A percentile compares a stretch with the other conserved stretches of the same genome.
These are phyloP conservation scores for Laothoe populi DNA, from an alignment of 2,888 invertebrate species.

Conservation along the genomic window DNA sequence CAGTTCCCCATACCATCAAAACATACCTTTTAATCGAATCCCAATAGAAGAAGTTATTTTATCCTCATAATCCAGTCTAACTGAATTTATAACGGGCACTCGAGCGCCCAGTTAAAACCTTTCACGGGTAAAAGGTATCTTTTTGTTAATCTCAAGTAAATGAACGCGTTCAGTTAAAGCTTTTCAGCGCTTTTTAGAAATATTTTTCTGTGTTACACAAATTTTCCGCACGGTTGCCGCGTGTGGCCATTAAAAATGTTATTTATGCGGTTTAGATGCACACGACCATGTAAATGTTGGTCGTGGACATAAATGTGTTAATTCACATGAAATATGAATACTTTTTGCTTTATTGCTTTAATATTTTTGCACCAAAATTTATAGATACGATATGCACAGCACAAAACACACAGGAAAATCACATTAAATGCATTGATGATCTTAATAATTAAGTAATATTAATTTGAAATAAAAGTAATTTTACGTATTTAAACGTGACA, in stretches of 20 bases:
- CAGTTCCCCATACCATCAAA: no score
- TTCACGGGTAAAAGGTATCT: constrained; percentile 22
- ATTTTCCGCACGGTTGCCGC: constrained; percentile 13
- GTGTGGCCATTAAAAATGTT: constrained; percentile 25
- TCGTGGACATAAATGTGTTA: background rate
- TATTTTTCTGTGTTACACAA: constrained; percentile 24
- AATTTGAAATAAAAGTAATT: no score
- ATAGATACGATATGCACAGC: no score
- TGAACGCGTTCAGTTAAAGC: constrained; percentile 23
- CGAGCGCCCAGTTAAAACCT: constrained; percentile 15
- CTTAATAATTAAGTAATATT: no score
- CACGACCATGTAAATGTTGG: constrained; percentile 5
- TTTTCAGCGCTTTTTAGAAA: constrained; percentile 24
- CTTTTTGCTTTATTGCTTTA: background rate
- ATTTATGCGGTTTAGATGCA: constrained; percentile 25
- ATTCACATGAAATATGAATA: background rate
- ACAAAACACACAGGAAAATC: no score
- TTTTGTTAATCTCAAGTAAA: constrained; percentile 24
- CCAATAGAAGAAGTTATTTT: background rate
- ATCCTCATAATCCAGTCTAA: constrained; percentile 13
- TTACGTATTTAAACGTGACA: no score
- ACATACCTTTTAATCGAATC: background rate
- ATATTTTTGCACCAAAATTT: no score
- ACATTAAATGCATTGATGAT: no score
- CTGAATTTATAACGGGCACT: constrained; percentile 17